A percentile compares a stretch with the other conserved stretches of the same genome.
Conservation (phyloP, 2,797 vertebrate species). For the Sandelia bainsii region DNA sequence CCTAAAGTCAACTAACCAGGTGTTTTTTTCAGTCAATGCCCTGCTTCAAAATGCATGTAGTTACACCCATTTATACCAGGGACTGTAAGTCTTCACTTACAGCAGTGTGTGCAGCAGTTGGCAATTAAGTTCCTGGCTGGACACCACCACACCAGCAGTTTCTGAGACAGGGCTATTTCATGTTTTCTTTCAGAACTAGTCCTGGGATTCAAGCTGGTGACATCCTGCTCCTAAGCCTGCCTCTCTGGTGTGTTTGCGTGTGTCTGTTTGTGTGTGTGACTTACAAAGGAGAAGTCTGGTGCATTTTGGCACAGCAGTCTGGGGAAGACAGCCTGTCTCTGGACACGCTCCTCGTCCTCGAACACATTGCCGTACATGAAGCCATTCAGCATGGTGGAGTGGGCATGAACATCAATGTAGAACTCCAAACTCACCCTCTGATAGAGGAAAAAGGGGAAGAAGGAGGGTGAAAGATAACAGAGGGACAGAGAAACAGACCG, state of each 20-base stretch:
- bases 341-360: constrained; percentile 94
- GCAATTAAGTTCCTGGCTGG: constrained; percentile 46
- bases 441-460: constrained; percentile 41
- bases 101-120: constrained; percentile 60
- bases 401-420: constrained; percentile 98
- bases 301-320: constrained; percentile 96
- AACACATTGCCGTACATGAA: constrained; percentile 99
- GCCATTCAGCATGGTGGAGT: constrained; percentile 99
- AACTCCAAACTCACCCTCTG: constrained; percentile 97
- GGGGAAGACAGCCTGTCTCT: constrained; percentile 95
- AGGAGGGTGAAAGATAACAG: constrained; percentile 31
- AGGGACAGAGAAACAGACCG: constrained; percentile 30
- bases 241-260: constrained; percentile 31
- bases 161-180: constrained; percentile 43
- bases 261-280: constrained; percentile 62
- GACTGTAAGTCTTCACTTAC: constrained; percentile 26
- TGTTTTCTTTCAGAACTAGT: constrained; percentile 30
- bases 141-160: constrained; percentile 41
- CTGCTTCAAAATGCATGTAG: constrained; percentile 19
- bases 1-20: constrained; percentile 18
- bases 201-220: constrained; percentile 15
- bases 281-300: constrained; percentile 96
- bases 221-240: constrained; percentile 17
- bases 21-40: constrained; percentile 40
- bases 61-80: constrained; percentile 25